Conservation (phyloP, 2,113 vertebrate genomes). For the Girardinichthys multiradiatus region DNA sequence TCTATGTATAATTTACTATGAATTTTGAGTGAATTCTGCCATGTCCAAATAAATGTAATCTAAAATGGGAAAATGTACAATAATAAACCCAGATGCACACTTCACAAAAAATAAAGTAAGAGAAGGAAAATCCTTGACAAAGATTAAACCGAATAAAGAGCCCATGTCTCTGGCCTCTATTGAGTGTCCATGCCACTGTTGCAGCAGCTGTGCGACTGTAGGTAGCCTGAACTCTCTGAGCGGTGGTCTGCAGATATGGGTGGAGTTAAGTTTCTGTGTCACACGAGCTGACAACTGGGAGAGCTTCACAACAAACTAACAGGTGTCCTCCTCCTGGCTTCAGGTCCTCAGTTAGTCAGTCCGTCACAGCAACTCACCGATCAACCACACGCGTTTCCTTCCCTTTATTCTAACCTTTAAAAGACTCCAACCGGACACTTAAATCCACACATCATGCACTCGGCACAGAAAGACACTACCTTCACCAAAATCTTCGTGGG, state of each 20-base stretch:
- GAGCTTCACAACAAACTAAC: constrained; percentile 63
- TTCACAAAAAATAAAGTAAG: not conserved
- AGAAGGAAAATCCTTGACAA: not conserved
- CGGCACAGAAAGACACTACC: constrained; percentile 97
- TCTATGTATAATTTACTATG: no score
- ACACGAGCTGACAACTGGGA: constrained; percentile 63
- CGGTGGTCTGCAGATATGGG: constrained; percentile 54
- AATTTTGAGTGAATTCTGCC: no score
- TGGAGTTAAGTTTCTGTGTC: constrained; percentile 69
- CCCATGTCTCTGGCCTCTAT: not conserved
- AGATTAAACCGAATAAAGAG: no score
- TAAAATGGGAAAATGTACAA: no score
- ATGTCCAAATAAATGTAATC: no score
- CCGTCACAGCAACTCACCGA: constrained; percentile 21
- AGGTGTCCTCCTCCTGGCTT: constrained; percentile 66
- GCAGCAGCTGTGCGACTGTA: constrained; percentile 47
- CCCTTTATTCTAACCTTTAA: not conserved
- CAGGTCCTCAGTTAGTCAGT: constrained; percentile 12
- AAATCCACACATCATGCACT: constrained; percentile 85
- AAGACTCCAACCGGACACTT: constrained; percentile 20
- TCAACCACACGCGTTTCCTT: not conserved
- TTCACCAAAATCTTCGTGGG: constrained; percentile 99
- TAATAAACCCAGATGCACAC: no score
- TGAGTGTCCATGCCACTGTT: constrained; percentile 13
- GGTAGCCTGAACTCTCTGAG: constrained; percentile 11